Evolutionary conservation across 2,113 vertebrate species (phyloP), one percentile per base, ranked within the genome.

Genomic region (Engraulis encrasicolus): DNA sequence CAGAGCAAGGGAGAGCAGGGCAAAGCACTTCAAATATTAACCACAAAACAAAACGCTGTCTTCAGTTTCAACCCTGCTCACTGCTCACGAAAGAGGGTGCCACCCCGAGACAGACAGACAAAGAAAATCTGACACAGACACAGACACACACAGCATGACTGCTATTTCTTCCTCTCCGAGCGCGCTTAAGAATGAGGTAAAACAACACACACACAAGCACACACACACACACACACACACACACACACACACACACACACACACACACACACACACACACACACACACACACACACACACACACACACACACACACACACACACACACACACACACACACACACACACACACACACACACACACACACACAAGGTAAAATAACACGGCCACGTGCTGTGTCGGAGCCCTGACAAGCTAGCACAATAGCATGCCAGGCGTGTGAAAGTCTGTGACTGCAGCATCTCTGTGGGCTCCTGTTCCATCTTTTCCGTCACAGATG

Each of bases 1-100:
- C n/a, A n/a, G 40, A 9, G 4, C 40, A 5, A 9, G 9, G 40
- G n/a, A n/a, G 40, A 9, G 4, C 40, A 5, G 40, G 9, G 40
- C 40, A 88, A 90, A 92, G 90, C 88, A 81, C 90, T 87, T 95
- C 90, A 95, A 95, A 94, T 95, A 95, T 95, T 95, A 87, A 94
- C 91, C 87, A 92, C 91, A 91, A 91, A 45, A 45, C 40, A 45
- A 45, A 45, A 91, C 85, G 81, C 82, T 23, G 91, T 91, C 91
- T 94, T 93, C 90, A 91, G 92, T 93, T 92, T 91, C 90, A 89
- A 78, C 89, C 81, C 88, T 78, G 88, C 40, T 45, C 40, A 45
- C 40, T 45, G 4, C 93, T 88, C 88, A 82, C 15, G 34, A 81
- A 82, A 31, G 31, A 31, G 31, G 61, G 34, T 4, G 86, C 82